These are phyloP conservation scores for Ariopsis seemanni DNA, from an alignment of 2,113 vertebrate genomes.

Conservation along the genomic window DNA sequence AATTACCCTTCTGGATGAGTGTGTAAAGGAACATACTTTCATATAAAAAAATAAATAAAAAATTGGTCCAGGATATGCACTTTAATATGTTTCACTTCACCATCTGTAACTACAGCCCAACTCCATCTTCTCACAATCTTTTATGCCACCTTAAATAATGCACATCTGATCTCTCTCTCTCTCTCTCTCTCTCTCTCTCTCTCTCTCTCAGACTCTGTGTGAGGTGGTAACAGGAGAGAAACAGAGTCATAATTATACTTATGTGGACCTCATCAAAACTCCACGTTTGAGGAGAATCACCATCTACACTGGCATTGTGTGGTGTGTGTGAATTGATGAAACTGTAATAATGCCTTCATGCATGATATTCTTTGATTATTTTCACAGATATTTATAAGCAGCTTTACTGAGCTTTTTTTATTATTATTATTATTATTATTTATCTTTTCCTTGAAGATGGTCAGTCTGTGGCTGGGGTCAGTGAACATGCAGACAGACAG, in stretches of 20 bases:
- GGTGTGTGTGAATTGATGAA: constrained; percentile 52
- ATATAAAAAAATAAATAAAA: too few species aligned
- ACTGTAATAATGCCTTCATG: neutral
- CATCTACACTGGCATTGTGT: constrained; percentile 65
- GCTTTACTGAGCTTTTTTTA: too few species aligned
- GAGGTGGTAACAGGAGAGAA: constrained; percentile 47
- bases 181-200: neutral
- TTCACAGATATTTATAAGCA: neutral
- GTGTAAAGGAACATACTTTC: too few species aligned
- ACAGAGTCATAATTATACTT: constrained; percentile 59
- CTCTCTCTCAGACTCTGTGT: constrained; percentile 62
- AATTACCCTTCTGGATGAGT: too few species aligned
- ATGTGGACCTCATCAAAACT: constrained; percentile 70
- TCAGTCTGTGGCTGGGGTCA: too few species aligned
- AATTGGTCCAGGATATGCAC: too few species aligned
- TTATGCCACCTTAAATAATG: too few species aligned
- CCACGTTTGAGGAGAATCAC: constrained; percentile 67
- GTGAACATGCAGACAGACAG: too few species aligned
- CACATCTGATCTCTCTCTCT: neutral
- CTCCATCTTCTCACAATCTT: neutral
- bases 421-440: too few species aligned
- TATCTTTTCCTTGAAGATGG: too few species aligned
- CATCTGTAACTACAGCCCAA: neutral
- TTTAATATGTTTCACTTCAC: too few species aligned
- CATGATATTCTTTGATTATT: too few species aligned